Evolutionary conservation across 2,113 vertebrate species (phyloP).

Genomic region (Melanotaenia duboulayi): DNA sequence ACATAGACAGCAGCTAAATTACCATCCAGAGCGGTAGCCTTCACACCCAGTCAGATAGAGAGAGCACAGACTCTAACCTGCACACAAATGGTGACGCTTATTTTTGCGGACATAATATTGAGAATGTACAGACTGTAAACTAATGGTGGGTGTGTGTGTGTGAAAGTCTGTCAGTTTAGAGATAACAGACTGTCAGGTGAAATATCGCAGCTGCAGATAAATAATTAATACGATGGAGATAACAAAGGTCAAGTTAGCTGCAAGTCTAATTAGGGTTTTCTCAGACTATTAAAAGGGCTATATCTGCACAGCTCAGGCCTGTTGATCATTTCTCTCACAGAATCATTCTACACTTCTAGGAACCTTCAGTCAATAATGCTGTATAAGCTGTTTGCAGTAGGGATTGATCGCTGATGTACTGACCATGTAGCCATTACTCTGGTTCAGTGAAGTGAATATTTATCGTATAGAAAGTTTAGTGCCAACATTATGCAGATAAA

Average conservation of each 20-base stretch:
- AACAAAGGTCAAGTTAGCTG: conserved; percentile 32
- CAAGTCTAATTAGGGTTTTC: conserved; percentile 32
- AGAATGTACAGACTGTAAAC: background rate
- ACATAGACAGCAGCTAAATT: conserved; percentile 7
- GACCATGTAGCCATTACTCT: background rate
- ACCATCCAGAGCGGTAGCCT: conserved; percentile 2
- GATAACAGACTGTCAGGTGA: conserved; percentile 1
- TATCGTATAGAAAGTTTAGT: background rate
- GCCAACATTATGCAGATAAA: background rate
- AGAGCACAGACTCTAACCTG: background rate
- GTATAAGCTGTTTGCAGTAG: conserved; percentile 9
- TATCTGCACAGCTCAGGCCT: background rate
- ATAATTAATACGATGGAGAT: conserved; percentile 29
- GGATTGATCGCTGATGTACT: conserved; percentile 5
- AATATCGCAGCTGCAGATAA: conserved; percentile 12
- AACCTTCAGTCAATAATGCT: background rate
- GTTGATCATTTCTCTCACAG: background rate
- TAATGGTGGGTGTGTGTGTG: conserved; percentile 1
- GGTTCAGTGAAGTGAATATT: background rate
- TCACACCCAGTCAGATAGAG: conserved; percentile 3
- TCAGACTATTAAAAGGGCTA: background rate
- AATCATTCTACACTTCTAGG: background rate
- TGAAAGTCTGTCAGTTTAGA: background rate
- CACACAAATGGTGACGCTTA: background rate
- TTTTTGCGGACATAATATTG: background rate